These are phyloP conservation scores for Echinarachnius parma DNA, from an alignment of 53 echinoderm and acorn worm genomes.

Conservation along the genomic window DNA sequence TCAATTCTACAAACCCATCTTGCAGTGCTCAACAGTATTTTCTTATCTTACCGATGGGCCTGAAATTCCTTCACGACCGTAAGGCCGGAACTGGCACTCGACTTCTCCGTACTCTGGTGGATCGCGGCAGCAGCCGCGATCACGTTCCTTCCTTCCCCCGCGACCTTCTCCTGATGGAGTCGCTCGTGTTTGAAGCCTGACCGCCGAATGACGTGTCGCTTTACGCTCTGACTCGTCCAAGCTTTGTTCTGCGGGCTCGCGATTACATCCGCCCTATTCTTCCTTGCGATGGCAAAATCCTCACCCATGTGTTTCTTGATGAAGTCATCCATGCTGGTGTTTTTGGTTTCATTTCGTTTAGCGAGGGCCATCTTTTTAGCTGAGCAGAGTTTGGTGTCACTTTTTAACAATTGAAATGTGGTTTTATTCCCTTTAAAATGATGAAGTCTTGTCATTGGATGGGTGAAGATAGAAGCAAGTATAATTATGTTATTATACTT, in stretches of 20 bases:
- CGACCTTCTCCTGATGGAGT: constrained; percentile 24
- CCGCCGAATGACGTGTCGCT: constrained; percentile 31
- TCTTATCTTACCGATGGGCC: constrained; percentile 18
- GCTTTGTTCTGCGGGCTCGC: constrained; percentile 17
- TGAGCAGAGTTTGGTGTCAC: too few species aligned
- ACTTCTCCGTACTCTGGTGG: constrained; percentile 7
- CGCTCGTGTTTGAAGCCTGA: constrained; percentile 14
- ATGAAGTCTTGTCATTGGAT: too few species aligned
- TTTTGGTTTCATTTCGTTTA: too few species aligned
- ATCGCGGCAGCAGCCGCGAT: constrained; percentile 1
- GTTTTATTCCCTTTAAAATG: too few species aligned
- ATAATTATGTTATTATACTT: too few species aligned
- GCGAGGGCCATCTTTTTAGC: too few species aligned
- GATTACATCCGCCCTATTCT: constrained; percentile 5
- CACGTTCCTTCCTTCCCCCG: constrained; percentile 15
- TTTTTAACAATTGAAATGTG: too few species aligned
- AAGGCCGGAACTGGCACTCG: constrained; percentile 5
- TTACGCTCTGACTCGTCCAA: constrained; percentile 27
- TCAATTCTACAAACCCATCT: too few species aligned
- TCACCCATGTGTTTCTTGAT: constrained; percentile 36
- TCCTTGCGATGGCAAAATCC: constrained; percentile 1
- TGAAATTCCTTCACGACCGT: constrained; percentile 14
- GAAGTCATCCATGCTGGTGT: constrained; percentile 29
- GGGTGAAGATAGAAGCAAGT: too few species aligned
- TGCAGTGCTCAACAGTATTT: too few species aligned